Conservation (phyloP, 2,797 vertebrate genomes). For the Macropodus opercularis region DNA sequence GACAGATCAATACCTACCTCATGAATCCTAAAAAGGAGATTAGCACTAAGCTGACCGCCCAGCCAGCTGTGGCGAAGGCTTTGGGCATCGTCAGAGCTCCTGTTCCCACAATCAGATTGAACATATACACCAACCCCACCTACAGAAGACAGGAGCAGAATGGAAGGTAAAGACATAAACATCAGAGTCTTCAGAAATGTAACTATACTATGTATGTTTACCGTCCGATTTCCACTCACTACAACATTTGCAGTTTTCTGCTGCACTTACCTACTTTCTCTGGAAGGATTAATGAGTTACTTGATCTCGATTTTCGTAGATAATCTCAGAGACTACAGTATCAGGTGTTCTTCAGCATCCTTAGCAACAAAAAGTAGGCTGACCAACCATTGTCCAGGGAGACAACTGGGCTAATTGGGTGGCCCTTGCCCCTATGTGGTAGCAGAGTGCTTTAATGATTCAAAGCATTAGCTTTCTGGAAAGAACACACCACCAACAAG, state of each 20-base stretch:
- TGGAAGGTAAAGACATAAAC: neutral
- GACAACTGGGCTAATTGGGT: neutral
- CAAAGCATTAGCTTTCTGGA: constrained; percentile 30
- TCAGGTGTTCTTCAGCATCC: neutral
- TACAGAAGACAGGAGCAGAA: constrained; percentile 53
- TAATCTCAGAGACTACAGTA: neutral
- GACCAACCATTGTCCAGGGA: neutral
- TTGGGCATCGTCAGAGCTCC: constrained; percentile 97
- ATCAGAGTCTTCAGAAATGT: neutral
- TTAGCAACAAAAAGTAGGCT: neutral
- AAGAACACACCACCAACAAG: constrained; percentile 26
- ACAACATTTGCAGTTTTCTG: neutral
- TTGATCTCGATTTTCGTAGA: neutral
- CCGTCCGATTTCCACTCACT: too few relatives aligned
- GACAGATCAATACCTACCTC: constrained; percentile 83
- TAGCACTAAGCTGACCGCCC: constrained; percentile 92
- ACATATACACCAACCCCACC: constrained; percentile 98
- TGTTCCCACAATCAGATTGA: constrained; percentile 97
- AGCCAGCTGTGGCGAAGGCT: constrained; percentile 93
- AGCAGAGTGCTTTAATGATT: constrained; percentile 51
- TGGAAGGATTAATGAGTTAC: constrained; percentile 1
- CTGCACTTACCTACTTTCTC: neutral
- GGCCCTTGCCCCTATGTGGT: constrained; percentile 16
- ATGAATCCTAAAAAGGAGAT: constrained; percentile 92
- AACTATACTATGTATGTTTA: neutral